phyloP scores from a whole-genome alignment of 2,888 invertebrate genomes.

The Caenorhabditis sp. region DNA sequence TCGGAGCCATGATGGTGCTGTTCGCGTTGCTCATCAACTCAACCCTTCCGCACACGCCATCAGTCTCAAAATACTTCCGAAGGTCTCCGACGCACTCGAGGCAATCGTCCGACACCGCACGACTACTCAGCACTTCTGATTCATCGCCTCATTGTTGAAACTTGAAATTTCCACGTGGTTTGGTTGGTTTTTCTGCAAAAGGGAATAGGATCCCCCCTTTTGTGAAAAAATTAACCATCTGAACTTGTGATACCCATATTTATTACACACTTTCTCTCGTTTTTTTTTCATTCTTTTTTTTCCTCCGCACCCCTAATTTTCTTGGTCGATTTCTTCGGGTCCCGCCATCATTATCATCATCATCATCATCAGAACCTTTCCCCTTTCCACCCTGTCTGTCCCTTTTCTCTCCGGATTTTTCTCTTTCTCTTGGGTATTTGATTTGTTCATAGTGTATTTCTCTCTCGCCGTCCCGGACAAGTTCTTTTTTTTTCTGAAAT shows the following conservation, averaged over 20 bases:
- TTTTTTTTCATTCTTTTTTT: slow-evolving; percentile 1
- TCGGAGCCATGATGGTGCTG: slow-evolving; percentile 96
- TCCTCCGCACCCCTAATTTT: slow-evolving; percentile 5
- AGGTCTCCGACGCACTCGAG: slow-evolving; percentile 64
- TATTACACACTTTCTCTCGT: slow-evolving; percentile 30
- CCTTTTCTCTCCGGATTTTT: slow-evolving; percentile 7
- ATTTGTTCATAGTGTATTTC: background rate
- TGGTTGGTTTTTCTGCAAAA: background rate
- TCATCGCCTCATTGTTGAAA: slow-evolving; percentile 52
- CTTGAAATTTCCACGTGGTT: too few species aligned
- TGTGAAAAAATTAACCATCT: too few species aligned
- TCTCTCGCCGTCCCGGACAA: background rate
- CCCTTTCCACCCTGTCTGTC: too few species aligned
- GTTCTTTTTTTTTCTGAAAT: background rate
- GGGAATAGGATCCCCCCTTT: background rate
- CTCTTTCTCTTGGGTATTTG: slow-evolving; percentile 25
- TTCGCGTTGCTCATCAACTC: slow-evolving; percentile 91
- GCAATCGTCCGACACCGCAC: slow-evolving; percentile 69
- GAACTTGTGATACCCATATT: slow-evolving; percentile 43
- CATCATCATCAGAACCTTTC: slow-evolving; percentile 11
- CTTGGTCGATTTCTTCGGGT: slow-evolving; percentile 40
- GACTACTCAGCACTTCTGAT: slow-evolving; percentile 56
- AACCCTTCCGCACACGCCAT: slow-evolving; percentile 72
- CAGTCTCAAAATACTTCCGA: slow-evolving; percentile 63
- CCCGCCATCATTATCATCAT: background rate